Percentiles rank a stretch among this genome's conserved stretches.
Evolutionary conservation across 2,113 vertebrate genomes (phyloP).

Genomic region (Synodontis membranacea): DNA sequence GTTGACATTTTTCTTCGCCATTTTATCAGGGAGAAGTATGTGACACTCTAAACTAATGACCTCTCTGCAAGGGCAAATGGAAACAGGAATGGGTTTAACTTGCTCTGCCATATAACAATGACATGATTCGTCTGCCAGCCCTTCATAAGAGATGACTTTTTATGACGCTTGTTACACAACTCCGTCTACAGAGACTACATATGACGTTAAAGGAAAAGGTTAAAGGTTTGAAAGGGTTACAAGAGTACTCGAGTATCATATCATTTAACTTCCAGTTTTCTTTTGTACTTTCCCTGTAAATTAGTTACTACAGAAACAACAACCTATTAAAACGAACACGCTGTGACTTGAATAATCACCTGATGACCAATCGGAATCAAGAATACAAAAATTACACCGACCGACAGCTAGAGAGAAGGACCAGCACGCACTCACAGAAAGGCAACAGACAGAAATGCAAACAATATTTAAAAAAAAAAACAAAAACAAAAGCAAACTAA

Average conservation of each 20-base stretch:
- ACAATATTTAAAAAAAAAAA: too few species aligned
- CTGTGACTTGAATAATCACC: background rate
- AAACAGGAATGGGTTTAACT: background rate
- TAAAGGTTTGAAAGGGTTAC: background rate
- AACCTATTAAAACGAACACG: background rate
- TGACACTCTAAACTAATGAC: background rate
- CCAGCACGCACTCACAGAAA: background rate
- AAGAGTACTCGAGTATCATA: background rate
- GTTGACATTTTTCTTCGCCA: background rate
- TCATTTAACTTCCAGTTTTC: background rate
- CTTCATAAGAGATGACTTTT: background rate
- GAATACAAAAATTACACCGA: background rate
- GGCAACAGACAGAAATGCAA: background rate
- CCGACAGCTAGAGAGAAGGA: background rate
- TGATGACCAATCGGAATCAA: background rate
- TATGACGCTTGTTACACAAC: background rate
- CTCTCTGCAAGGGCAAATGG: background rate
- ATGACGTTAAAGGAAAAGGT: background rate
- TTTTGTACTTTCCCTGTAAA: background rate
- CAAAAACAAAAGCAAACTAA: too few species aligned
- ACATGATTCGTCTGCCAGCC: background rate
- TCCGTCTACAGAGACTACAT: background rate
- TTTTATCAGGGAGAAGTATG: background rate
- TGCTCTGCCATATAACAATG: background rate
- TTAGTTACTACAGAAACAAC: background rate